Evolutionary conservation across 2,113 vertebrate species (phyloP).

Genomic region (Meriones unguiculatus): DNA sequence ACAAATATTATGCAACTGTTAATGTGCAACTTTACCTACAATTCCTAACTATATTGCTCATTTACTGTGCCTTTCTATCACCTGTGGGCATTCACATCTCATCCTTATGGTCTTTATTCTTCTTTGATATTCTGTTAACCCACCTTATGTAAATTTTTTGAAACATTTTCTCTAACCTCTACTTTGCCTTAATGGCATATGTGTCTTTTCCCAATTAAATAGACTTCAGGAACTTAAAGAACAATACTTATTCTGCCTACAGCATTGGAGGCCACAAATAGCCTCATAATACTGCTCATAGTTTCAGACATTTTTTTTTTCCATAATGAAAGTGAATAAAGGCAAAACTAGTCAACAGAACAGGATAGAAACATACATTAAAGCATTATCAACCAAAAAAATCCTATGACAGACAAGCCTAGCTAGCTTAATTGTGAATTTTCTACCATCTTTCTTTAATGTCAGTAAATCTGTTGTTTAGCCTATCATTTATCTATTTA

Average conservation of each 20-base stretch:
- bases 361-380: not conserved
- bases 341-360: not conserved
- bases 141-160: not conserved
- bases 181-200: not conserved
- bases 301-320: not conserved
- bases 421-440: not conserved
- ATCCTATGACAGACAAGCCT: not conserved
- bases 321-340: not conserved
- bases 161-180: not conserved
- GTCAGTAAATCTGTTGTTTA: not conserved
- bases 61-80: not conserved
- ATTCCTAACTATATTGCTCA: not conserved
- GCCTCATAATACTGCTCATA: not conserved
- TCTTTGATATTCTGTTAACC: not conserved
- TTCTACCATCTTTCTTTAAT: not conserved
- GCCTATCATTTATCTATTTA: not conserved
- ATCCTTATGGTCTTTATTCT: not conserved
- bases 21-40: not conserved
- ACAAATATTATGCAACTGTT: not conserved
- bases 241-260: not conserved
- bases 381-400: not conserved
- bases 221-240: not conserved
- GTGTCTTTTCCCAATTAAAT: not conserved
- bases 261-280: not conserved
- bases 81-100: not conserved